Evolutionary conservation across 2,888 invertebrate genomes (phyloP), one percentile per base, ranked within the genome.

Genomic region (Dryadula phaetusa): DNA sequence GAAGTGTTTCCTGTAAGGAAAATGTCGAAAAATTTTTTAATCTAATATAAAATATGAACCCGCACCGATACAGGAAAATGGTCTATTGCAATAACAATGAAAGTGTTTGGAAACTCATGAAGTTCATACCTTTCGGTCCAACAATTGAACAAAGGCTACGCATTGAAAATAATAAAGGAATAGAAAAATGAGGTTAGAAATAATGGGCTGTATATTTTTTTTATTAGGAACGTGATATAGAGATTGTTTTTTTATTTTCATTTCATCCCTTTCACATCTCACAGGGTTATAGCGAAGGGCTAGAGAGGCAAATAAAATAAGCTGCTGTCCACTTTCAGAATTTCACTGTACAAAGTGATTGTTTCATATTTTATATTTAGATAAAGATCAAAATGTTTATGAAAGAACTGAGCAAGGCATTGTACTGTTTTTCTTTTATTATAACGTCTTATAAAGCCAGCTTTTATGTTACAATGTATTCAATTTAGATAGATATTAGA

Each of bases 51-150:
- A 28, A 37, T 18, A 32, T 62, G 10, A 12, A 14, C 14, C 12
- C 8, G 22, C 2, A 46, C 16, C 42, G 16, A 34, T 40, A 18
- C 8, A 8, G 32, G 8, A 53, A 42, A 18, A 25, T 22, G 47
- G 20, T 44, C 40, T 20, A 66, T 32, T 14, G 58, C 20, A 64
- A 64, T 61, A 40, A 42, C 46, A 64, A 68, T 67, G 34, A 53
- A 64, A 67, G 42, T 47, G 67, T 44, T 61, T 61, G 60, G 47
- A 60, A 64, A 47, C 47, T 64, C 49, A 68, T 68, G 64, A 64
- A 64, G 65, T 62, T 62, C 56, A 68, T 40, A 46, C 18, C 62
- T 49, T 52, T 49, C 62, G 52, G 58, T 62, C 56, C 5, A 56
- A 58, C 16, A 65, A 58, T 49, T 52, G 44, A 69, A 62, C 28